Percentiles rank a stretch among this genome's conserved stretches.
These are phyloP conservation scores for Turritopsis rubra DNA, from an alignment of 30 jellyfish, hydroid and myxozoan genomes.

Conservation along the genomic window DNA sequence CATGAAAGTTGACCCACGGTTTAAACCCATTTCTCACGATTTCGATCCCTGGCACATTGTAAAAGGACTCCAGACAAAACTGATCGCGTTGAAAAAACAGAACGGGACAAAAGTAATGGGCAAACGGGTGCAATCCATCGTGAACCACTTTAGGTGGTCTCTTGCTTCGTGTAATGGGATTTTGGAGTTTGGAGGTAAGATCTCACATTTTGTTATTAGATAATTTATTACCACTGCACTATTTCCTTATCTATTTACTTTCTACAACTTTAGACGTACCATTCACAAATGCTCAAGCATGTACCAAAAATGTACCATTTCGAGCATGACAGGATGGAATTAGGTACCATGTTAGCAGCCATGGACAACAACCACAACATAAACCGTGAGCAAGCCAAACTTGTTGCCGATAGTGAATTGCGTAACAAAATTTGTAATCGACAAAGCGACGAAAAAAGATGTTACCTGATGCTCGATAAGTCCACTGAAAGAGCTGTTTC, in stretches of 20 bases:
- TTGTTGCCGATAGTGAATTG: not conserved
- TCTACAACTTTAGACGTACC: not conserved
- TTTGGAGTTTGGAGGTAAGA: not conserved
- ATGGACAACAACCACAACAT: constrained; percentile 4
- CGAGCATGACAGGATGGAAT: constrained; percentile 8
- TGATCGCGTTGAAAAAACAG: constrained; percentile 15
- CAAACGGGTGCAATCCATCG: constrained; percentile 26
- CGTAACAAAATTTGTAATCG: not conserved
- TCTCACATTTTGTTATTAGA: not conserved
- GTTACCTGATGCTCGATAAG: not conserved
- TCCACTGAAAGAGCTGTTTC: not conserved
- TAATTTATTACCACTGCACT: not conserved
- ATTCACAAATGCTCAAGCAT: not conserved
- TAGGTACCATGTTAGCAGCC: constrained; percentile 21
- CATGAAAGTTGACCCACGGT: constrained; percentile 6
- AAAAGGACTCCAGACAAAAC: constrained; percentile 31
- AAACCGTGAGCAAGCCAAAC: not conserved
- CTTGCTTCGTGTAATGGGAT: not conserved
- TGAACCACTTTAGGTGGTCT: constrained; percentile 53
- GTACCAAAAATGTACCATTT: constrained; percentile 19
- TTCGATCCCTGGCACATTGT: constrained; percentile 55
- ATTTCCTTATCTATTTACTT: not conserved
- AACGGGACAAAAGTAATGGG: constrained; percentile 33
- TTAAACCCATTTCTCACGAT: not conserved
- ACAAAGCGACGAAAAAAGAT: not conserved